Conservation (phyloP, 2,797 vertebrate species). For the Simalia tracyae region DNA sequence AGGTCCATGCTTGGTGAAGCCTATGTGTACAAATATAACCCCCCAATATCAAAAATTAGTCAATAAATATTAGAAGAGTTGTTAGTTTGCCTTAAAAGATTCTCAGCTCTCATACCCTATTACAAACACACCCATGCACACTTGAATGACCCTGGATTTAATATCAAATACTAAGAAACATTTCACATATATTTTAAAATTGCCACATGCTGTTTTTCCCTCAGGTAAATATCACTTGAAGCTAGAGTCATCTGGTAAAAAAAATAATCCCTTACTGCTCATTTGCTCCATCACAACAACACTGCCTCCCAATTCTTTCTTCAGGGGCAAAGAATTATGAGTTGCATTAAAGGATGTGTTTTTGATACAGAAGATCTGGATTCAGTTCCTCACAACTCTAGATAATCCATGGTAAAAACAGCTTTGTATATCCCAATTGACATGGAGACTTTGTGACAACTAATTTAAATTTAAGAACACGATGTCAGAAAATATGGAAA, state of each 20-base stretch:
- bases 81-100: background rate
- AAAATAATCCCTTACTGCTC: background rate
- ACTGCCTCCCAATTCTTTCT: background rate
- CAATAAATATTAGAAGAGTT: background rate
- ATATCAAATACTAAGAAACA: background rate
- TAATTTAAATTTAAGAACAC: background rate
- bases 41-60: background rate
- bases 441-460: background rate
- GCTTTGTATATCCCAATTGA: background rate
- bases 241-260: background rate
- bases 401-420: background rate
- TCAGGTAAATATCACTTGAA: background rate
- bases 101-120: background rate
- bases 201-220: too few relatives aligned
- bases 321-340: background rate
- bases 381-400: background rate
- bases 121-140: background rate
- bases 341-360: background rate
- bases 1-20: constrained; percentile 14
- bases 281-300: background rate
- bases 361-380: background rate
- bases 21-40: constrained; percentile 17
- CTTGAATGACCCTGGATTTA: background rate
- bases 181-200: background rate
- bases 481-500: background rate